Percentiles rank a stretch among this genome's conserved stretches.
Evolutionary conservation across 2,797 vertebrate species (phyloP).

Genomic region (Nyctibius grandis): DNA sequence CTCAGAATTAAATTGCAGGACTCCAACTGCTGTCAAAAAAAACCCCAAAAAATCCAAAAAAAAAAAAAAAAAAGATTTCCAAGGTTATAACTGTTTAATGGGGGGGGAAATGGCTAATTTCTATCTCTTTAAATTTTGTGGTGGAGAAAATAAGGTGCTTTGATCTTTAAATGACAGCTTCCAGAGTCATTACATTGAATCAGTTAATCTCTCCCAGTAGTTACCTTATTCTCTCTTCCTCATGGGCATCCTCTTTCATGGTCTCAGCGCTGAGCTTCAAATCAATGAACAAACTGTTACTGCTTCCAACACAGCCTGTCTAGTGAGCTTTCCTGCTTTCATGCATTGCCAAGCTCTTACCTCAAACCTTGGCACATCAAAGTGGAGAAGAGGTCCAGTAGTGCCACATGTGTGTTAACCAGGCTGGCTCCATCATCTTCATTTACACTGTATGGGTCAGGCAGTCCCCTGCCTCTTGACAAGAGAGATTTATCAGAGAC

Average conservation of each 20-base stretch:
- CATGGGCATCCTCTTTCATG: slow-evolving; percentile 59
- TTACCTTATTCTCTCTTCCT: slow-evolving; percentile 67
- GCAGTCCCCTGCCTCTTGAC: not conserved
- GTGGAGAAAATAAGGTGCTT: slow-evolving; percentile 62
- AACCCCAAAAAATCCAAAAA: too few species aligned
- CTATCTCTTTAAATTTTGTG: slow-evolving; percentile 62
- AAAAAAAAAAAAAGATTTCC: not conserved
- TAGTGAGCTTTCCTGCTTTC: slow-evolving; percentile 59
- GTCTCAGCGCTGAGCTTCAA: slow-evolving; percentile 58
- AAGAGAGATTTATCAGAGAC: not conserved
- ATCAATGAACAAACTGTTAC: slow-evolving; percentile 66
- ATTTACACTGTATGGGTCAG: not conserved
- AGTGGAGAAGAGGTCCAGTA: not conserved
- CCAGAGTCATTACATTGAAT: slow-evolving; percentile 65
- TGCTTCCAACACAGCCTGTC: slow-evolving; percentile 36
- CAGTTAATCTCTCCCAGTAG: slow-evolving; percentile 66
- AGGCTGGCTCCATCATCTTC: not conserved
- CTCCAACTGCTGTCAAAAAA: not conserved
- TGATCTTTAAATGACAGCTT: slow-evolving; percentile 68
- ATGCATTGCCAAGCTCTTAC: slow-evolving; percentile 61
- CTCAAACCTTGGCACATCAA: slow-evolving; percentile 46
- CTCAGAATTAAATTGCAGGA: not conserved
- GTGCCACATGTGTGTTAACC: not conserved
- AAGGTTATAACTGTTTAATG: slow-evolving; percentile 57
- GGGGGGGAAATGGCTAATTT: slow-evolving; percentile 55